These are phyloP conservation scores for Rotaria sp. DNA, from an alignment of 2,888 invertebrate species.

Conservation along the genomic window DNA sequence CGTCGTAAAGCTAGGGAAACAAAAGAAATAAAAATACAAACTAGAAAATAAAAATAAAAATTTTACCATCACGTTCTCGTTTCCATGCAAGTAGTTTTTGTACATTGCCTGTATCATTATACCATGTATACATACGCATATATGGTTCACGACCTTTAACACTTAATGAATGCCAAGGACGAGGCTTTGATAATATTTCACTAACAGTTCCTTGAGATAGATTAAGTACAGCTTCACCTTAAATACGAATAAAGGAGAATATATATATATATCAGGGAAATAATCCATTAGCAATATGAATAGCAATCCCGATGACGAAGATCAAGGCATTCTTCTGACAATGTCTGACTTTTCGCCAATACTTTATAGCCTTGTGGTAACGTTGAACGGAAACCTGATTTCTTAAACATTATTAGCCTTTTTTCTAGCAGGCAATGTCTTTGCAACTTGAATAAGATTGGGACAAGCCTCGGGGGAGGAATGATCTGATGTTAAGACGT, in stretches of 20 bases:
- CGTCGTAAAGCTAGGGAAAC: not conserved
- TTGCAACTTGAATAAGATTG: too few relatives aligned
- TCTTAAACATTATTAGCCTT: too few relatives aligned
- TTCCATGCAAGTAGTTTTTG: constrained; percentile 69
- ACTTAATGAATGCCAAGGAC: constrained; percentile 99
- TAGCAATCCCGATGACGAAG: too few relatives aligned
- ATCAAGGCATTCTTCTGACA: too few relatives aligned
- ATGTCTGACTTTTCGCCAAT: too few relatives aligned
- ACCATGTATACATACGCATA: constrained; percentile 90
- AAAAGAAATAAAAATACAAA: constrained; percentile 47
- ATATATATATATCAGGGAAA: too few relatives aligned
- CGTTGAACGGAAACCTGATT: too few relatives aligned
- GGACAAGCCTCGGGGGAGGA: too few relatives aligned
- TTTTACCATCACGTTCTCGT: constrained; percentile 42
- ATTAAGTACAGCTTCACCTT: constrained; percentile 95
- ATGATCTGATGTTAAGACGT: too few relatives aligned
- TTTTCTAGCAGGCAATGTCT: too few relatives aligned
- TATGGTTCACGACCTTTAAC: constrained; percentile 83
- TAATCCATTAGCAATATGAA: too few relatives aligned
- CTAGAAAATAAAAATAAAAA: not conserved
- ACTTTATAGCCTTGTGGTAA: too few relatives aligned
- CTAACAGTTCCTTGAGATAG: constrained; percentile 91
- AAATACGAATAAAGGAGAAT: constrained; percentile 59
- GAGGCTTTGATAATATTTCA: constrained; percentile 92
- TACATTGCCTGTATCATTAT: constrained; percentile 86